A percentile compares a stretch with the other conserved stretches of the same genome.
These are phyloP conservation scores for Spizaetus ornatus DNA, from an alignment of 2,113 vertebrate genomes.

Conservation along the genomic window DNA sequence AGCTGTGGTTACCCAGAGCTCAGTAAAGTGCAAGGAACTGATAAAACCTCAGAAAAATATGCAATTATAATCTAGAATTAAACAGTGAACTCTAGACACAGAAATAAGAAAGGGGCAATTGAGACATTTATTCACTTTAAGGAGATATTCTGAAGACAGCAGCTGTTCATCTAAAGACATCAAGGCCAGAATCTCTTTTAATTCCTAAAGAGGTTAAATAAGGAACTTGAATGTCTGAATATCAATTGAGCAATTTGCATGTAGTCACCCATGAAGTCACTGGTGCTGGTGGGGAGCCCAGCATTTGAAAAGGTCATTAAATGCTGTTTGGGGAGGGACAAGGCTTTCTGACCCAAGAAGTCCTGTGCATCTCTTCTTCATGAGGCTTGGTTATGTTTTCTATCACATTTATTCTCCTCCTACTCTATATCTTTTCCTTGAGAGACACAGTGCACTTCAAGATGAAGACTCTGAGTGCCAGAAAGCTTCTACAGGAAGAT, in stretches of 20 bases:
- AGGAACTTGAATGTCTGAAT: neutral
- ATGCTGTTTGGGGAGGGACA: neutral
- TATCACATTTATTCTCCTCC: neutral
- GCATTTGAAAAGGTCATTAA: neutral
- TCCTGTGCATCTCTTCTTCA: neutral
- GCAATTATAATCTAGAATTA: slow-evolving; percentile 31
- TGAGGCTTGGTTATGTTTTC: neutral
- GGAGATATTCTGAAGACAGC: neutral
- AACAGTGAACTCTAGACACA: neutral
- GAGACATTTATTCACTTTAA: neutral
- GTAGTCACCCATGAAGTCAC: neutral
- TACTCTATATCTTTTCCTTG: neutral
- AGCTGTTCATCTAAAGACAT: neutral
- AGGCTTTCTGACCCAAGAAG: neutral
- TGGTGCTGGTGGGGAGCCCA: neutral
- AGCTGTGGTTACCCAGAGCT: neutral
- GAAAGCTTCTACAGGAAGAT: neutral
- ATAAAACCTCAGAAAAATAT: slow-evolving; percentile 1
- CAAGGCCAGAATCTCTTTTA: neutral
- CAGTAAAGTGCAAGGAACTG: neutral
- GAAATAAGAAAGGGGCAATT: neutral
- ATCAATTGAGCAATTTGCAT: neutral
- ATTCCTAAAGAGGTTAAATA: neutral
- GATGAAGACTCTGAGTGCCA: neutral
- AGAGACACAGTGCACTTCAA: neutral